Percentiles rank a stretch among this genome's conserved stretches.
Evolutionary conservation across 2,113 vertebrate genomes (phyloP).

Genomic region (Dasypus novemcinctus): DNA sequence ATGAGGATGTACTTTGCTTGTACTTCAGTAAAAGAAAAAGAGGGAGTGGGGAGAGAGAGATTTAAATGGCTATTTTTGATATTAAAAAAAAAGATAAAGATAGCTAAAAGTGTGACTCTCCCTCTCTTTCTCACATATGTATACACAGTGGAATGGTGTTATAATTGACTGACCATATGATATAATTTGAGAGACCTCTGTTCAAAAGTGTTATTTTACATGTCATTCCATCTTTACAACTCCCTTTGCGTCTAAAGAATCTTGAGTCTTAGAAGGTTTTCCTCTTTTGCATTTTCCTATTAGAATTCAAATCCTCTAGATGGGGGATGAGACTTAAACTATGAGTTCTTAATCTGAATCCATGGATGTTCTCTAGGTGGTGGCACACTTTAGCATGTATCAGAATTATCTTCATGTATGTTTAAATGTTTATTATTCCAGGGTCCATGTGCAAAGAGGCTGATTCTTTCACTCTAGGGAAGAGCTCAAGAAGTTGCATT

Average conservation of each 20-base stretch:
- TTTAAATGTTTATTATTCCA: not conserved
- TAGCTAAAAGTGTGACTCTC: not conserved
- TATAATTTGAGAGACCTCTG: slow-evolving; percentile 14
- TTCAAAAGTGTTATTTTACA: not conserved
- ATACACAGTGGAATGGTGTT: not conserved
- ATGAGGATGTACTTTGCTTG: not conserved
- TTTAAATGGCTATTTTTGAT: not conserved
- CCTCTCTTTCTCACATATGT: not conserved
- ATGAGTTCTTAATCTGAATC: not conserved
- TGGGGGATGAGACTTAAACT: not conserved
- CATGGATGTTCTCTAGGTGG: not conserved
- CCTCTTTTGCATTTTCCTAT: slow-evolving; percentile 17
- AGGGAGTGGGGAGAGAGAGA: not conserved
- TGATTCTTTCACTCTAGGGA: not conserved
- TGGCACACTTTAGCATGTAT: not conserved
- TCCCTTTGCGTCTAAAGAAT: not conserved
- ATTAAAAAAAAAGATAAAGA: slow-evolving; percentile 29
- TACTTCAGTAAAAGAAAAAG: not conserved
- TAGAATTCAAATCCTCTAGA: slow-evolving; percentile 36
- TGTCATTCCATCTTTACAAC: not conserved
- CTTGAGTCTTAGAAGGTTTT: not conserved
- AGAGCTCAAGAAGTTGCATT: not conserved
- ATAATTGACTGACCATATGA: not conserved
- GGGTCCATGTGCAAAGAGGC: not conserved
- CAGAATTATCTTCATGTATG: not conserved